Evolutionary conservation across 23 tunicate genomes (phyloP).

Genomic region (Styela clava): DNA sequence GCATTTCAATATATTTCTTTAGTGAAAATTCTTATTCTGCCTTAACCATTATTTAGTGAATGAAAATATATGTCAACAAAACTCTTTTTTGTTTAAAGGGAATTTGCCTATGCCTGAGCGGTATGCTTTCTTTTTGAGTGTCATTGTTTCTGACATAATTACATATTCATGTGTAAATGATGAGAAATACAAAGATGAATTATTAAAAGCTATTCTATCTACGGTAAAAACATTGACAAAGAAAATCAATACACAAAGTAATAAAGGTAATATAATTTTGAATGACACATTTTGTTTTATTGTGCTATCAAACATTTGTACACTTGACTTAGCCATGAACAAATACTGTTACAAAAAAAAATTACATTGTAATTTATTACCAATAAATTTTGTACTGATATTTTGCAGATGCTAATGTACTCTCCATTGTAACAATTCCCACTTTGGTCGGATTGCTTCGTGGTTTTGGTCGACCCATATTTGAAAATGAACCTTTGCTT

Average conservation of each 20-base stretch:
- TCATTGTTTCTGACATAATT: conserved; percentile 48
- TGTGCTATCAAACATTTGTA: neutral
- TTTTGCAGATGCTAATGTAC: conserved; percentile 5
- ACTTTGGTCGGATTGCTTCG: conserved; percentile 64
- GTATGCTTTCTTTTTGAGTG: conserved; percentile 55
- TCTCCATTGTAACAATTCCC: conserved; percentile 52
- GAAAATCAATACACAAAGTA: neutral
- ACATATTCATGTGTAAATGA: neutral
- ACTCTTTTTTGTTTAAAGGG: neutral
- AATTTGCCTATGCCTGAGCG: conserved; percentile 56
- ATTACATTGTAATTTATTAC: no score
- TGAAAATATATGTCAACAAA: no score
- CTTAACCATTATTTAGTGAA: no score
- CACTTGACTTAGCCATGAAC: no score
- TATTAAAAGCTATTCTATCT: neutral
- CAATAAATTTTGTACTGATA: no score
- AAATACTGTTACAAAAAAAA: no score
- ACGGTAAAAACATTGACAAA: neutral
- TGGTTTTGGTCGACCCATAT: conserved; percentile 53
- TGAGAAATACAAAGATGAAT: neutral
- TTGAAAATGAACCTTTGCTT: neutral
- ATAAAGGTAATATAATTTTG: neutral
- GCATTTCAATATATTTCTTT: no score
- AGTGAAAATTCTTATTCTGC: no score
- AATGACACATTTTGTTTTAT: conserved; percentile 22